phyloP scores from a whole-genome alignment of 2,888 invertebrate genomes.

The Torymus aiolomorphi region DNA sequence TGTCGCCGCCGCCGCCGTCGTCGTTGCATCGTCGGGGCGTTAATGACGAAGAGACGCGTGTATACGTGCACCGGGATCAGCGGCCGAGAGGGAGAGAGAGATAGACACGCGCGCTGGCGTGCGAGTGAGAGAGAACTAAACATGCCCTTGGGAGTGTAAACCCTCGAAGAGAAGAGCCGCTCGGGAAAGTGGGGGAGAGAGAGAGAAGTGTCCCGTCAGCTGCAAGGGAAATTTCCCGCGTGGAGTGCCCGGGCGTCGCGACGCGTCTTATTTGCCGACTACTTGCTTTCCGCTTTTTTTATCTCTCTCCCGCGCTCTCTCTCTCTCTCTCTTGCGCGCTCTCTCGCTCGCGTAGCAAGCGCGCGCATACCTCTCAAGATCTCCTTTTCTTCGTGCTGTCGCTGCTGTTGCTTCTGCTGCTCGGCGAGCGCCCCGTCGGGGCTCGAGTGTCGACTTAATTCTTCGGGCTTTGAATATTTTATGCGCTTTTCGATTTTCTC shows the following conservation, averaged over 20 bases:
- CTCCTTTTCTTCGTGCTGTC: neutral
- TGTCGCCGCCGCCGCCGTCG: no score
- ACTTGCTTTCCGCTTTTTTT: constrained; percentile 47
- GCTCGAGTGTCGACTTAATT: constrained; percentile 54
- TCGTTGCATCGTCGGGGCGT: constrained; percentile 2
- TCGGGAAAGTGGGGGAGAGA: constrained; percentile 1
- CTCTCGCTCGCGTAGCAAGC: neutral
- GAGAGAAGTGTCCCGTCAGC: constrained; percentile 43
- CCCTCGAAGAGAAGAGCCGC: constrained; percentile 16
- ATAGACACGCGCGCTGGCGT: neutral
- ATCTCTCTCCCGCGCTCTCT: constrained; percentile 12
- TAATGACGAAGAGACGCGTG: constrained; percentile 34
- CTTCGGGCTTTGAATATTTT: constrained; percentile 54
- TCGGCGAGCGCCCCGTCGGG: constrained; percentile 8
- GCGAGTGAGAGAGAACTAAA: constrained; percentile 40
- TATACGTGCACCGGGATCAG: neutral
- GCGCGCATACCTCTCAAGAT: constrained; percentile 8
- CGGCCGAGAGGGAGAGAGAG: neutral
- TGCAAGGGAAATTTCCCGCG: constrained; percentile 42
- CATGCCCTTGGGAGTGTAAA: constrained; percentile 43
- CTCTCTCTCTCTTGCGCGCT: constrained; percentile 16
- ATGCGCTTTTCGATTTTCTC: constrained; percentile 57
- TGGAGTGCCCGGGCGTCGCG: constrained; percentile 5
- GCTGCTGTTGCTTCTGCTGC: no score
- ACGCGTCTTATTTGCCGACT: constrained; percentile 52